Base-by-base conservation (phyloP, 2,888 invertebrate species). In the Lepetodrilus schrolli region DNA sequence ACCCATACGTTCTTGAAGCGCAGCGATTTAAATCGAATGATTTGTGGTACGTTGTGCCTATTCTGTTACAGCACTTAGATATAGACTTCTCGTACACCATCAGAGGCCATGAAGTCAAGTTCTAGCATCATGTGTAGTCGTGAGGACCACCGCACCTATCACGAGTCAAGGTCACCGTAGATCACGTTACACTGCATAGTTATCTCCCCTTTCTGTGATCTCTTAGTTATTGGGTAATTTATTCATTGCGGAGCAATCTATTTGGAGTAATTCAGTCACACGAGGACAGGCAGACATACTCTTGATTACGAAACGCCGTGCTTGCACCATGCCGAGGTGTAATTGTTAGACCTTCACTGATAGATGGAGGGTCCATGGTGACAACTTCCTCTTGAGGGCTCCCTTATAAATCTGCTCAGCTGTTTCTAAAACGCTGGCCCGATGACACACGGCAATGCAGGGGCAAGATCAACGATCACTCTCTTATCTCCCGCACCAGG, bases 321-420 rank as follows among this genome's bases (percentile, higher is more conserved):
- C 26, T 30, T 30, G 34, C 17, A 7, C 17, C 34, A 23, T 17
- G 30, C 30, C 17, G 58, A 30, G 58, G 30, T 58, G 58, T 58
- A 58, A 58, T 58, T 58, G 58, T 58, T 58, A 58, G 58, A 26
- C 10, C 4, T 34, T 8, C n/a, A 58, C 34, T 58, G 58, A 58
- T 23, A 58, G 58, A 58, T 58, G 26, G 30, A 30, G 58, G 58
- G 17, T 10, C 1, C 0, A 17, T 30, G 58, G 58, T 58, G 58
- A 58, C 58, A 58, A 34, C 26, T 7, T 17, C 58, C 58, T 58
- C 58, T 58, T 30, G 58, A 58, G 34, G 13, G 34, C 26, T 23
- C 26, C 34, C 58, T 58, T 58, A 58, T 58, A 58, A 58, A 58
- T 58, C 58, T 58, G 26, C 58, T 58, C 58, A 17, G 17, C 26